Percentiles rank a stretch among this genome's conserved stretches.
Conservation (phyloP, 92 coral and sea anemone genomes). For the Siderastrea siderea region DNA sequence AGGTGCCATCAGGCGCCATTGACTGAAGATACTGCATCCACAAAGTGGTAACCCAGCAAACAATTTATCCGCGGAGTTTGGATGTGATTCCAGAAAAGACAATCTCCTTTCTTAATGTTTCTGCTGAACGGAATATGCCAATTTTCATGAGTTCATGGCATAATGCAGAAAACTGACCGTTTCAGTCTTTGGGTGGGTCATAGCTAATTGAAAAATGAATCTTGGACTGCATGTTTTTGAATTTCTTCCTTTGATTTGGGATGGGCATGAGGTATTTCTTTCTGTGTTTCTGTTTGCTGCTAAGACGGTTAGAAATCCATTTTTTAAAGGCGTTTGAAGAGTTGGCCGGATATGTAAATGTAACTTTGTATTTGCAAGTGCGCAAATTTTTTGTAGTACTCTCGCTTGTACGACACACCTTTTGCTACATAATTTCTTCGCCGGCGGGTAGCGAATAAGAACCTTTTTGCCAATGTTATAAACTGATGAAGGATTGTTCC, state of each 20-base stretch:
- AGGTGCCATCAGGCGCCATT: conserved; percentile 36
- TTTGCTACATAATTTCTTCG: conserved; percentile 26
- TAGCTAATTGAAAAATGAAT: conserved; percentile 26
- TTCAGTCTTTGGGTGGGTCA: conserved; percentile 44
- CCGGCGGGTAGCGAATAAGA: neutral
- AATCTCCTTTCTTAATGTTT: conserved; percentile 17
- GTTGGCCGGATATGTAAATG: conserved; percentile 4
- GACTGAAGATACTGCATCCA: conserved; percentile 38
- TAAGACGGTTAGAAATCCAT: conserved; percentile 33
- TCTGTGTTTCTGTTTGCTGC: conserved; percentile 46
- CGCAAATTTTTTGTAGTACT: conserved; percentile 40
- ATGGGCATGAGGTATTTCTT: conserved; percentile 32
- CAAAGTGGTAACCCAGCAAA: conserved; percentile 23
- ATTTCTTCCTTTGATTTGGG: conserved; percentile 43
- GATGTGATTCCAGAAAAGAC: conserved; percentile 11
- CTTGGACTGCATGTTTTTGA: conserved; percentile 24
- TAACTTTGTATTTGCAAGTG: conserved; percentile 47
- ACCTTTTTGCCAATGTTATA: too few relatives aligned
- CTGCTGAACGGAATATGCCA: conserved; percentile 12
- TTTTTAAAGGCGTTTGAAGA: conserved; percentile 29
- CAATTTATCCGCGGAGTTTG: conserved; percentile 19
- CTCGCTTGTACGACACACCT: conserved; percentile 32
- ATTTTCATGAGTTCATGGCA: conserved; percentile 52
- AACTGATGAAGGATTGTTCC: conserved; percentile 41
- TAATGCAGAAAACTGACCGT: conserved; percentile 45